Base-by-base conservation (phyloP, 1,140 invertebrate genomes). In the Hylaeus volcanicus region DNA sequence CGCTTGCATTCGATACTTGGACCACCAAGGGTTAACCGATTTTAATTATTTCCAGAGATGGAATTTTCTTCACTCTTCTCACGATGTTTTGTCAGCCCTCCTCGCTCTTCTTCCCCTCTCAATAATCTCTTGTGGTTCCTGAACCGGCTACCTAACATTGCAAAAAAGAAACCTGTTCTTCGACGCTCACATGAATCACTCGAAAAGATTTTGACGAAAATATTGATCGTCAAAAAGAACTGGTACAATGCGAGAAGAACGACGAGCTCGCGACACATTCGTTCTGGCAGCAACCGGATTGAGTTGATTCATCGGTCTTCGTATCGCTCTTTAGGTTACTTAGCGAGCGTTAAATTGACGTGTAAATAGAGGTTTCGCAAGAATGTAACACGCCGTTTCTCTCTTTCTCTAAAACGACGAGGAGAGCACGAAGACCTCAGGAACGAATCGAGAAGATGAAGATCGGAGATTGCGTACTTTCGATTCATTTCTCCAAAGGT, bases 391-490 rank as follows among this genome's bases (percentile, higher is more conserved):
- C 12, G 4, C 56, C 60, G 15, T 61, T 15, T 73, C 56, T 8
- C 15, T 15, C n/a, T 15, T 26, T 60, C 15, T 11, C 37, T 1
- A 5, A 37, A 1, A 74, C 53, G 53, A 74, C 53, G 37, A 74
- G 53, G 60, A 74, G 72, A 74, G 9, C n/a, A 74, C 37, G 5
- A 12, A n/a, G 3, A 43, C 26, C 45, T 12, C n/a, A 15, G 45
- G 15, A 74, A 74, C 72, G 60, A 26, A 74, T 74, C 72, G 12
- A 5, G 37, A 51, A 15, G 72, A 64, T 64, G 45, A 74, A 64
- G 72, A 74, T 74, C 60, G 60, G 37, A 64, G 72, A 74, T 74
- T 51, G 64, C 72, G 45, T 74, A 64, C 72, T 74, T 74, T 64
- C 72, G 60, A 64, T 64, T 64, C 37, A 48, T n/a, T 51, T 53